Evolutionary conservation across 2,888 invertebrate species (phyloP).

Genomic region (Harpalus rufipes): DNA sequence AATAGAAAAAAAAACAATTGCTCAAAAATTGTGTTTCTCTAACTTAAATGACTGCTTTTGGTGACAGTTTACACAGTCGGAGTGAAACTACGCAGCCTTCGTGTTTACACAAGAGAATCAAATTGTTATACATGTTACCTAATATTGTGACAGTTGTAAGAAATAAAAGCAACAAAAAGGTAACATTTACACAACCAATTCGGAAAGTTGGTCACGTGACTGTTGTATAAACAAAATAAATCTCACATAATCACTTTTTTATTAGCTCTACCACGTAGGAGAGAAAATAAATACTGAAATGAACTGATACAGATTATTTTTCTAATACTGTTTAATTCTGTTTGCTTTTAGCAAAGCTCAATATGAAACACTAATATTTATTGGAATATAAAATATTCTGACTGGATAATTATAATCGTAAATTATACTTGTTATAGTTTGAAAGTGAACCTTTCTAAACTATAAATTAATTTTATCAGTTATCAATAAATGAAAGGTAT

Average conservation of each 20-base stretch:
- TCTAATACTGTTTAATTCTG: background rate
- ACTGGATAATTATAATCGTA: background rate
- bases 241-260: conserved; percentile 31
- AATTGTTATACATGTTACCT: conserved; percentile 26
- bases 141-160: conserved; percentile 40
- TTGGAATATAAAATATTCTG: background rate
- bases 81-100: background rate
- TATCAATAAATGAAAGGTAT: background rate
- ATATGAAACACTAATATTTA: conserved; percentile 30
- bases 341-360: conserved; percentile 12
- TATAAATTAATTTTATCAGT: background rate
- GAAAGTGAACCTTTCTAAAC: background rate
- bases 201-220: conserved; percentile 29
- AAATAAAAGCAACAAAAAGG: conserved; percentile 37
- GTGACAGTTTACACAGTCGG: background rate
- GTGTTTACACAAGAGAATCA: conserved; percentile 19
- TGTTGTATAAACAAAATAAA: conserved; percentile 54
- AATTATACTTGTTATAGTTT: background rate
- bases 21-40: background rate
- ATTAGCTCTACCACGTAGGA: conserved; percentile 26
- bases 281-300: conserved; percentile 18
- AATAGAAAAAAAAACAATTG: too few relatives aligned
- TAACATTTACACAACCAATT: conserved; percentile 44
- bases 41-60: background rate
- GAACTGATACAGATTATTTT: conserved; percentile 11